phyloP scores from a whole-genome alignment of 1,140 invertebrate genomes.

The Grapholita molesta region DNA sequence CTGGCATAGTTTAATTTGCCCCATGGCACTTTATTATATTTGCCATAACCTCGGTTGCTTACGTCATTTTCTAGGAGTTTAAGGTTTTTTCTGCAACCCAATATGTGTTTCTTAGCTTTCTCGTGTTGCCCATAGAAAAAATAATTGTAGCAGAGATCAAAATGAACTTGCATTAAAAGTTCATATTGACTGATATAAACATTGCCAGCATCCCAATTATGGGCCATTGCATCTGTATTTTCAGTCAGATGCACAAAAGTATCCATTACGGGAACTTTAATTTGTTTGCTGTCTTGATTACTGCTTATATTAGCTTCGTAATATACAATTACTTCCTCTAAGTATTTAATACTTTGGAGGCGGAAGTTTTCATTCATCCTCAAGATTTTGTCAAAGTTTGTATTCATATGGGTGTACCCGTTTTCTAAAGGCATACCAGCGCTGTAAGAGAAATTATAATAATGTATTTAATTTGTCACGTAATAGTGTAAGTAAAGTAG shows the following conservation, averaged over 20 bases:
- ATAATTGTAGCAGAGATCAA: constrained; percentile 88
- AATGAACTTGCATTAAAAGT: constrained; percentile 86
- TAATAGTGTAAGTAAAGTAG: no score
- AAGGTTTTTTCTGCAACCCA: constrained; percentile 80
- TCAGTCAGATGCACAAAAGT: constrained; percentile 83
- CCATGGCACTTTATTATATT: constrained; percentile 56
- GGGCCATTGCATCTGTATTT: constrained; percentile 81
- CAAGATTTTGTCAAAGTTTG: constrained; percentile 71
- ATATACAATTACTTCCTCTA: constrained; percentile 61
- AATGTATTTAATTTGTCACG: no score
- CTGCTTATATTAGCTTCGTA: constrained; percentile 45
- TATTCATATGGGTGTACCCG: constrained; percentile 61
- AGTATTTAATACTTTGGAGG: constrained; percentile 65
- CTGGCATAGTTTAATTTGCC: constrained; percentile 74
- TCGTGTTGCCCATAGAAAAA: constrained; percentile 89
- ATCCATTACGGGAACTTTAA: constrained; percentile 80
- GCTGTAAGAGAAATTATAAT: constrained; percentile 46
- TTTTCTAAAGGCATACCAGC: constrained; percentile 59
- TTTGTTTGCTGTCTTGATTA: constrained; percentile 70
- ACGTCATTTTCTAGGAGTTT: constrained; percentile 69
- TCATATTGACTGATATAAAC: constrained; percentile 81
- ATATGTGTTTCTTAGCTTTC: constrained; percentile 83
- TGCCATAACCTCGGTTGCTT: constrained; percentile 72
- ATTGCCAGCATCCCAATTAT: constrained; percentile 84
- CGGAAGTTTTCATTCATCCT: constrained; percentile 67